Percentiles rank a stretch among this genome's conserved stretches.
Evolutionary conservation across 2,888 invertebrate genomes (phyloP).

Genomic region (Yponomeuta plumbellus): DNA sequence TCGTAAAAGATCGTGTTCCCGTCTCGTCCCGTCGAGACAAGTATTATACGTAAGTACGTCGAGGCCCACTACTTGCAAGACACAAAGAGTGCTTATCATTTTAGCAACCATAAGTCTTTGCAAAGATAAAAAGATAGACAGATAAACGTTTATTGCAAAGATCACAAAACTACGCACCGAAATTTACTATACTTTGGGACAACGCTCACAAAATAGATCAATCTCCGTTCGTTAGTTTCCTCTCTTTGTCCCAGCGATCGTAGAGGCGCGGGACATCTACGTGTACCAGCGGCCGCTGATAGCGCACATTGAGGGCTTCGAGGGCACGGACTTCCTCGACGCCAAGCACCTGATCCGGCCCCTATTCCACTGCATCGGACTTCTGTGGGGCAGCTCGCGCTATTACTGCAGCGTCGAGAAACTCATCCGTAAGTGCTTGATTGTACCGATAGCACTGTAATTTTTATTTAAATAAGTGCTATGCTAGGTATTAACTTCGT

Average conservation of each 20-base stretch:
- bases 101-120: slow-evolving; percentile 84
- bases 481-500: too few relatives aligned
- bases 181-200: too few relatives aligned
- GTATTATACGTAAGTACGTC: too few relatives aligned
- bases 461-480: too few relatives aligned
- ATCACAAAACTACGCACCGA: too few relatives aligned
- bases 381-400: slow-evolving; percentile 90
- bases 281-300: slow-evolving; percentile 85
- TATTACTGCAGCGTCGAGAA: slow-evolving; percentile 81
- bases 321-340: slow-evolving; percentile 82
- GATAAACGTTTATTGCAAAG: too few relatives aligned
- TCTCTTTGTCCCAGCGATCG: slow-evolving; percentile 72
- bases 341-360: slow-evolving; percentile 77
- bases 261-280: slow-evolving; percentile 90
- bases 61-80: slow-evolving; percentile 88
- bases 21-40: too few relatives aligned
- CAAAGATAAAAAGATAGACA: too few relatives aligned
- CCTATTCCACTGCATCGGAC: slow-evolving; percentile 86
- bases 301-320: slow-evolving; percentile 81
- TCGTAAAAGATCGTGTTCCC: too few relatives aligned
- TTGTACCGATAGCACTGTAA: background rate
- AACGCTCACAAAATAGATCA: too few relatives aligned
- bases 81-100: slow-evolving; percentile 88
- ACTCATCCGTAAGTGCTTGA: slow-evolving; percentile 57
- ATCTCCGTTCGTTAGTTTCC: too few relatives aligned